These are phyloP conservation scores for Drosophila hamatofila DNA, from an alignment of 2,888 invertebrate genomes.

Conservation along the genomic window DNA sequence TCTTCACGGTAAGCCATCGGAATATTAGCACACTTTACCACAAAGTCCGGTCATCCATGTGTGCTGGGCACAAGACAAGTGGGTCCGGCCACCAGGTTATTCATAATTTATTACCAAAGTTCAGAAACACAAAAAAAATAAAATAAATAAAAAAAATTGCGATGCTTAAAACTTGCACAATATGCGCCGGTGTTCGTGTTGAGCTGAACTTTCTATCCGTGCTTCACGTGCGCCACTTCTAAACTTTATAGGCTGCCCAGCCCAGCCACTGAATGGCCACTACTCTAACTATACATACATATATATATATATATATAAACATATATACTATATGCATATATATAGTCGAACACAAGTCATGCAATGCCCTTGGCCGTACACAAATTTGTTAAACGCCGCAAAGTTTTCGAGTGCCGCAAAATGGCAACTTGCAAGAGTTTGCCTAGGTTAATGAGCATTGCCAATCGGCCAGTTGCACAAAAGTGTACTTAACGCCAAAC, in stretches of 20 bases:
- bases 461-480: slow-evolving; percentile 33
- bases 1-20: slow-evolving; percentile 86
- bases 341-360: slow-evolving; percentile 25
- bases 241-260: slow-evolving; percentile 30
- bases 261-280: slow-evolving; percentile 9
- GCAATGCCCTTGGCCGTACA: slow-evolving; percentile 18
- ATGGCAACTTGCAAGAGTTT: slow-evolving; percentile 47
- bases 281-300: slow-evolving; percentile 10
- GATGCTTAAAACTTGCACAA: slow-evolving; percentile 68
- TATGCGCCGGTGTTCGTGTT: slow-evolving; percentile 51
- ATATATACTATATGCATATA: slow-evolving; percentile 1
- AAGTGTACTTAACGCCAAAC: slow-evolving; percentile 27
- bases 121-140: slow-evolving; percentile 20
- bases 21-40: not conserved
- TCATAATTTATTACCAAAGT: slow-evolving; percentile 73
- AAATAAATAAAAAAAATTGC: slow-evolving; percentile 22
- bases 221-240: slow-evolving; percentile 43
- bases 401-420: slow-evolving; percentile 52
- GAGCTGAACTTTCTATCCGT: slow-evolving; percentile 38
- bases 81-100: slow-evolving; percentile 29
- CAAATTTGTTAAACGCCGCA: slow-evolving; percentile 44
- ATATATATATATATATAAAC: slow-evolving; percentile 7
- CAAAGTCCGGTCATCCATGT: slow-evolving; percentile 23
- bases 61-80: slow-evolving; percentile 29
- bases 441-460: slow-evolving; percentile 60